Evolutionary conservation across 2,888 invertebrate species (phyloP).

Genomic region (Stictocephala bisonia): DNA sequence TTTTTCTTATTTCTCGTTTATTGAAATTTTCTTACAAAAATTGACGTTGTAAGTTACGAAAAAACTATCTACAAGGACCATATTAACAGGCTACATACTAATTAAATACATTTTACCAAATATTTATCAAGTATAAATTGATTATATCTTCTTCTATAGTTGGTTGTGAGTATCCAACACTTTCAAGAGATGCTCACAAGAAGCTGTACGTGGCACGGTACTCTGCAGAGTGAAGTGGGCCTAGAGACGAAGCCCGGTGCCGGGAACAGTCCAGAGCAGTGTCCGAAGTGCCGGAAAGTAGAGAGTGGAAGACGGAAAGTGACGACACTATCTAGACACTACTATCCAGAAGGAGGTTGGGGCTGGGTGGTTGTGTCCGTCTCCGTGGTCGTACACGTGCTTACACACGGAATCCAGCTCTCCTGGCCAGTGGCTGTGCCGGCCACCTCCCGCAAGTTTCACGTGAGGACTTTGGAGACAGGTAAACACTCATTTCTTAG

Average conservation of each 20-base stretch:
- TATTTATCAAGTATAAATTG: too few relatives aligned
- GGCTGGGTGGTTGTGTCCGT: conserved; percentile 84
- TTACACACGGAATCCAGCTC: conserved; percentile 81
- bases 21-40: too few relatives aligned
- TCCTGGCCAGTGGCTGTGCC: conserved; percentile 68
- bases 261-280: neutral
- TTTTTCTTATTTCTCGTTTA: too few relatives aligned
- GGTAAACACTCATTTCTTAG: too few relatives aligned
- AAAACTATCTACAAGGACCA: too few relatives aligned
- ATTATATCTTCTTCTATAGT: too few relatives aligned
- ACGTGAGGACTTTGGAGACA: conserved; percentile 26
- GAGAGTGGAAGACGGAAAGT: neutral
- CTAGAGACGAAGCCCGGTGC: neutral
- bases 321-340: conserved; percentile 72
- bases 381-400: conserved; percentile 77
- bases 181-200: conserved; percentile 7
- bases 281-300: neutral
- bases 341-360: conserved; percentile 91
- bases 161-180: too few relatives aligned
- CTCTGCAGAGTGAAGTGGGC: too few relatives aligned
- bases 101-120: too few relatives aligned
- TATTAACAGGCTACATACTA: too few relatives aligned
- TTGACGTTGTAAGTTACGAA: too few relatives aligned
- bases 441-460: conserved; percentile 49
- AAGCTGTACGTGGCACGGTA: conserved; percentile 21